Conservation (phyloP, 2,113 vertebrate species). For the Elgaria multicarinata region DNA sequence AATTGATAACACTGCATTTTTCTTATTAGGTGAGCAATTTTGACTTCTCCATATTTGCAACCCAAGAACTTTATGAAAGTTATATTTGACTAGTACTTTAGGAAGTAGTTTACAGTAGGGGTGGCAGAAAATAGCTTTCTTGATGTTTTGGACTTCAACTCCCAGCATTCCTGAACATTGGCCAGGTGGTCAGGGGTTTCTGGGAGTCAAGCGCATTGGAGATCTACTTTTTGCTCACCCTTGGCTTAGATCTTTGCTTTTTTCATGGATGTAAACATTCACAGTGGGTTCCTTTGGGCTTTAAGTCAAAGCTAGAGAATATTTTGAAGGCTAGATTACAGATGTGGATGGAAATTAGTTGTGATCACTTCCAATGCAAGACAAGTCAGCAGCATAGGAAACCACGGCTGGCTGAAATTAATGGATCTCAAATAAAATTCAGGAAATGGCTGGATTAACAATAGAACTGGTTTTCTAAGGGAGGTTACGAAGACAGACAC, state of each 20-base stretch:
- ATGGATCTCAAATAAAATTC: neutral
- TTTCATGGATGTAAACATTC: neutral
- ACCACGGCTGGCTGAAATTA: neutral
- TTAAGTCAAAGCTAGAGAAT: neutral
- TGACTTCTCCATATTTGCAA: neutral
- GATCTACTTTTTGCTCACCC: neutral
- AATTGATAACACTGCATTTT: neutral
- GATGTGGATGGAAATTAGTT: neutral
- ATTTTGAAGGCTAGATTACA: neutral
- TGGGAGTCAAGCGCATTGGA: too few relatives aligned
- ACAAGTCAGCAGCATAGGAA: neutral
- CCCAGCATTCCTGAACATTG: too few relatives aligned
- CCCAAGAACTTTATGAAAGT: neutral
- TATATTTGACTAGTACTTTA: too few relatives aligned
- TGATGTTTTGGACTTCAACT: too few relatives aligned
- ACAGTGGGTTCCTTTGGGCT: neutral
- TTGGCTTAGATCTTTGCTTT: neutral
- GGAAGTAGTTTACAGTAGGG: too few relatives aligned
- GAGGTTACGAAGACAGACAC: neutral
- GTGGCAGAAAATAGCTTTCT: neutral
- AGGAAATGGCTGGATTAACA: neutral
- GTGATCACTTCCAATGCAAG: neutral
- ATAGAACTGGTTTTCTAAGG: neutral
- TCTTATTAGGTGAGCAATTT: neutral
- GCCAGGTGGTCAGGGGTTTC: too few relatives aligned